Evolutionary conservation across 2,113 vertebrate genomes (phyloP), one percentile per base, ranked within the genome.

Genomic region (Numida meleagris): DNA sequence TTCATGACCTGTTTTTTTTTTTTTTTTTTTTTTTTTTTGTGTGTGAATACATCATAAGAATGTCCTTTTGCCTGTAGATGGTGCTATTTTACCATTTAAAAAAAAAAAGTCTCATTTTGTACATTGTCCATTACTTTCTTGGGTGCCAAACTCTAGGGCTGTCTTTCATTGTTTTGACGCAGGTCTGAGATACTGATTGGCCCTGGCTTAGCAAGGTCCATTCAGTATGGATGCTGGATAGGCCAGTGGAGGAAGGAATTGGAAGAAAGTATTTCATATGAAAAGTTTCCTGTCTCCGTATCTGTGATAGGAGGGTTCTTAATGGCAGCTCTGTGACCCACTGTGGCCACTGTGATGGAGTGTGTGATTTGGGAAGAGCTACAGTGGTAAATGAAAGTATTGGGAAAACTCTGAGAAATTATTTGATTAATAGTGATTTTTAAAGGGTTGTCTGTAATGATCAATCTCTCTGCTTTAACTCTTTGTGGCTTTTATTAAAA

Each of bases 121-220:
- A 3, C 0, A 18, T 38, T 29, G 0, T 12, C 1, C 6, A 6
- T 46, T 25, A 2, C 14, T 48, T 31, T 8, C 14, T 14, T 1
- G 10, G 20, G 0, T 73, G 3, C 29, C 1, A 0, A 45, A 73
- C 11, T 20, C 34, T 25, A 38, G 19, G 4, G 1, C 19, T 88
- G 82, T 7, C 34, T 53, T 66, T 76, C 63, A 62, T 31, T 5
- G 55, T 70, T 82, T 55, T 25, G 36, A 11, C 33, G 10, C 8
- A 6, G 4, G 4, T 76, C 55, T 83, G n/a, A 80, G 57, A 25
- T 66, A 27, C 3, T 61, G n/a, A 68, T 5, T 48, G 15, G 42
- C 67, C 18, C 40, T 70, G 63, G 20, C 8, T 75, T 76, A 57
- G 48, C 25, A 43, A 42, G 7, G 14, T 76, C 50, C 65, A 6